phyloP scores from a whole-genome alignment of 2,888 invertebrate species.

The Bhutanitis thaidina region DNA sequence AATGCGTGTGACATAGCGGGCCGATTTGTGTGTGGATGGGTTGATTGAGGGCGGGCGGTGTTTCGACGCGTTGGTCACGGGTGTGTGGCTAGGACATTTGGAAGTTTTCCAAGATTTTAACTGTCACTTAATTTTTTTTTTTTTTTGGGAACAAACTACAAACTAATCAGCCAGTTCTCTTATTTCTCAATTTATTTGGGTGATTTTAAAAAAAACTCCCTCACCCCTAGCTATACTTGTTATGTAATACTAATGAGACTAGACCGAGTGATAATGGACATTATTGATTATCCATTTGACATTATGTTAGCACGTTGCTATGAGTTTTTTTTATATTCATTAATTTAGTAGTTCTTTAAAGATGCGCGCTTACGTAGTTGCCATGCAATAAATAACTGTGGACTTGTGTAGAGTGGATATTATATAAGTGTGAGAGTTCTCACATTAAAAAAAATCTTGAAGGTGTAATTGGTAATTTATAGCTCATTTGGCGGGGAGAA shows the following conservation, averaged over 20 bases:
- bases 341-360: constrained; percentile 1
- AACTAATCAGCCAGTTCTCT: too few species aligned
- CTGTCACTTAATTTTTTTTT: neutral
- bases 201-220: neutral
- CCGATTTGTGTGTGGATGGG: constrained; percentile 36
- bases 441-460: too few species aligned
- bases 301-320: constrained; percentile 11
- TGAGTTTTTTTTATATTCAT: constrained; percentile 3
- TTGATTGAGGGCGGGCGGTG: constrained; percentile 22
- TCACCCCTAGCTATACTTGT: neutral
- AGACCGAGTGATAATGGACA: constrained; percentile 4
- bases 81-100: constrained; percentile 11
- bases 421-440: neutral
- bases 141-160: neutral
- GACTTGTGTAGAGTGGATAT: neutral
- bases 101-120: neutral
- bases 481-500: too few species aligned
- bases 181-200: neutral
- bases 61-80: constrained; percentile 5
- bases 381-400: neutral
- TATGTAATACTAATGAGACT: neutral
- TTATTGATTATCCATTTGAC: constrained; percentile 1
- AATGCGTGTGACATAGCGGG: constrained; percentile 51
- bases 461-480: too few species aligned
- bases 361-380: neutral